Evolutionary conservation across 53 echinoderm and acorn worm species (phyloP).

Genomic region (Mesocentrotus franciscanus): DNA sequence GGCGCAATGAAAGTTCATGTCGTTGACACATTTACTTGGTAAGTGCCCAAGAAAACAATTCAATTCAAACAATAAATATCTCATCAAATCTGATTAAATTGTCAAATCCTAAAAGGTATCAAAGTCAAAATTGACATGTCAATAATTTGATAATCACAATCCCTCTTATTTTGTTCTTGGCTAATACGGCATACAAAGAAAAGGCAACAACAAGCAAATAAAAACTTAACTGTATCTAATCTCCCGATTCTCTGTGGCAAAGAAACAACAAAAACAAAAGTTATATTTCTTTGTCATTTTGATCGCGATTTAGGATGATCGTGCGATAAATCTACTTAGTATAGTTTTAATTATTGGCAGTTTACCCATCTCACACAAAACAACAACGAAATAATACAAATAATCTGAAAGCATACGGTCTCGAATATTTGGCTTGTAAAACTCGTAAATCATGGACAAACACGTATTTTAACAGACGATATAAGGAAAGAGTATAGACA

Average conservation of each 20-base stretch:
- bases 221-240: not conserved
- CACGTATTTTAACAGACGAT: not conserved
- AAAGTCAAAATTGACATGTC: conserved; percentile 30
- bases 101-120: conserved; percentile 16
- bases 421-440: not conserved
- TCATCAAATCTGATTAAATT: conserved; percentile 17
- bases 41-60: conserved; percentile 62
- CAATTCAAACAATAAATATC: conserved; percentile 64
- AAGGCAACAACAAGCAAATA: conserved; percentile 53
- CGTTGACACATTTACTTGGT: conserved; percentile 64
- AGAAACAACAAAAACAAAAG: not conserved
- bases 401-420: not conserved
- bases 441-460: not conserved
- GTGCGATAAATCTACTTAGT: not conserved
- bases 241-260: not conserved
- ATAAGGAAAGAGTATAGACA: not conserved
- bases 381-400: not conserved
- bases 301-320: not conserved
- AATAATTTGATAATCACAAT: conserved; percentile 24
- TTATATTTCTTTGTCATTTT: not conserved
- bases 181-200: conserved; percentile 56
- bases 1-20: not conserved
- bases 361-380: not conserved
- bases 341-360: not conserved
- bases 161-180: conserved; percentile 50